These are phyloP conservation scores for Micrasema longulum DNA, from an alignment of 1,140 invertebrate species.

Conservation along the genomic window DNA sequence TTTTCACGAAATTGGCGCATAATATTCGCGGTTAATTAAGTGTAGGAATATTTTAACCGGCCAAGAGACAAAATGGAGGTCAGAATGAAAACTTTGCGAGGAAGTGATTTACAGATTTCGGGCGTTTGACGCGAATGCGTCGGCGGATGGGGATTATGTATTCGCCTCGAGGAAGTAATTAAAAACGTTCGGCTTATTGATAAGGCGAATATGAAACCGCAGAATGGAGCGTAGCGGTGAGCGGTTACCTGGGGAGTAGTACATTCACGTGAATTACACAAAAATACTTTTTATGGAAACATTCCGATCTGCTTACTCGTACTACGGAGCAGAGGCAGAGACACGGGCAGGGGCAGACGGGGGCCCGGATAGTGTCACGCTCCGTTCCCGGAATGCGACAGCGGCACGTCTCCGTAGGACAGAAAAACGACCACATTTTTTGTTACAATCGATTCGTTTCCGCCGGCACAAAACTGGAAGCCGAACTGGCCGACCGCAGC, in stretches of 20 bases:
- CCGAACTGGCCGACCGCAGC: conserved; percentile 5
- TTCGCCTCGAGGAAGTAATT: too few relatives aligned
- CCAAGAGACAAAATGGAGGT: too few relatives aligned
- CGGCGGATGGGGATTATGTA: neutral
- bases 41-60: too few relatives aligned
- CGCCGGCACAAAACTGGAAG: conserved; percentile 23
- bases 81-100: too few relatives aligned
- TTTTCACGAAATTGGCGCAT: too few relatives aligned
- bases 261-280: conserved; percentile 8
- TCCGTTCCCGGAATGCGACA: conserved; percentile 28
- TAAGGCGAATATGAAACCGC: neutral
- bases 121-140: too few relatives aligned
- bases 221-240: neutral
- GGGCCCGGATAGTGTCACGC: neutral
- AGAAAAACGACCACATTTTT: conserved; percentile 40
- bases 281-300: conserved; percentile 16
- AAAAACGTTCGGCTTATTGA: neutral
- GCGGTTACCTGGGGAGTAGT: neutral
- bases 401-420: conserved; percentile 31
- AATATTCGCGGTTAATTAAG: too few relatives aligned
- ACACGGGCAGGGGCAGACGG: neutral
- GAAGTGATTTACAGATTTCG: too few relatives aligned
- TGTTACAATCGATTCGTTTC: conserved; percentile 41
- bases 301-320: conserved; percentile 33
- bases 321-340: neutral